Evolutionary conservation across 2,797 vertebrate genomes (phyloP).

Genomic region (Sebastes hubbsi): DNA sequence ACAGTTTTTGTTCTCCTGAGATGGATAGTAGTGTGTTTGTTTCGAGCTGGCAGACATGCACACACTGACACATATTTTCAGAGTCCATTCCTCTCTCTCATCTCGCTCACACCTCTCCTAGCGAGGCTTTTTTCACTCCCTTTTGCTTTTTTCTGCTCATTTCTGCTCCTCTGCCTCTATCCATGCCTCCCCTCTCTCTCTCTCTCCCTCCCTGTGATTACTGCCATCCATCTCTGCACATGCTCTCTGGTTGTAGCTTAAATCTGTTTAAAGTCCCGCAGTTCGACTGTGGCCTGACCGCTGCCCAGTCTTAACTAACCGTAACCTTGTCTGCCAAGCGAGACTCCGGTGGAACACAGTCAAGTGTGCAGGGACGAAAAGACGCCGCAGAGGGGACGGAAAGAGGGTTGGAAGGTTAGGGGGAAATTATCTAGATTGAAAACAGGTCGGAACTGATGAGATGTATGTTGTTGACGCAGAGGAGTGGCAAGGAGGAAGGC

Average conservation of each 20-base stretch:
- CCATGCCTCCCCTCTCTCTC: neutral
- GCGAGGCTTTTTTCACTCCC: constrained; percentile 21
- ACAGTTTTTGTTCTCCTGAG: constrained; percentile 43
- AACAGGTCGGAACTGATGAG: constrained; percentile 35
- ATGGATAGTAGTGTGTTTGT: constrained; percentile 47
- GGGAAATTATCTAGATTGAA: constrained; percentile 37
- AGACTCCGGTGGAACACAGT: constrained; percentile 24
- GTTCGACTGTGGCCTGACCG: constrained; percentile 45
- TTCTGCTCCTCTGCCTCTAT: constrained; percentile 20
- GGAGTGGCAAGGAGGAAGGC: constrained; percentile 42
- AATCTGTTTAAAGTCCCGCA: constrained; percentile 63
- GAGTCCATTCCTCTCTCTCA: constrained; percentile 44
- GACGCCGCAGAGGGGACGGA: neutral
- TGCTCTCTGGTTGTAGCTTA: constrained; percentile 53
- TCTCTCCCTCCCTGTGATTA: constrained; percentile 53
- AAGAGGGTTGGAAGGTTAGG: constrained; percentile 10
- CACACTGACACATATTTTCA: constrained; percentile 59
- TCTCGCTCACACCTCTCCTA: constrained; percentile 30
- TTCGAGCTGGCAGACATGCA: constrained; percentile 39
- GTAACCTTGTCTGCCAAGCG: constrained; percentile 55
- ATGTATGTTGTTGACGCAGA: constrained; percentile 24
- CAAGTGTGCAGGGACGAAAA: constrained; percentile 13
- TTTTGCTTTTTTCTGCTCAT: constrained; percentile 30
- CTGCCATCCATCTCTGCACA: constrained; percentile 61
- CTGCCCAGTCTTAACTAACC: constrained; percentile 66